These are phyloP conservation scores for Drosophila seclusa DNA, from an alignment of 2,888 invertebrate species.

Conservation along the genomic window DNA sequence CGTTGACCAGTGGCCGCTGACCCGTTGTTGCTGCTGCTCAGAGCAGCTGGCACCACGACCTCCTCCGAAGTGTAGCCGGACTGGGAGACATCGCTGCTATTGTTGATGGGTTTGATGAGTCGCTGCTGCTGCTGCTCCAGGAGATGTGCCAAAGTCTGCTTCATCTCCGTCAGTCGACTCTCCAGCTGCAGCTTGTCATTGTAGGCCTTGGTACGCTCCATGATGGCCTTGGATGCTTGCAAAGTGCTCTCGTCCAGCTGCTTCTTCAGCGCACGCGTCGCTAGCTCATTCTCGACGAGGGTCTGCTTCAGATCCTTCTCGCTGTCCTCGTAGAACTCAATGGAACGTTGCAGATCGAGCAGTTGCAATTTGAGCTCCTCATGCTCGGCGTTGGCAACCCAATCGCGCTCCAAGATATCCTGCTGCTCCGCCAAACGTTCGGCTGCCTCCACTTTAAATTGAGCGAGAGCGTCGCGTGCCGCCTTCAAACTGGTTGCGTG, in stretches of 20 bases:
- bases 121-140: conserved; percentile 59
- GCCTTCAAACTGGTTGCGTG: conserved; percentile 74
- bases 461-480: conserved; percentile 69
- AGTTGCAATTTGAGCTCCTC: conserved; percentile 86
- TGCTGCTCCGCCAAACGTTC: conserved; percentile 80
- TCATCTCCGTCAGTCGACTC: conserved; percentile 80
- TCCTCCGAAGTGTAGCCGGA: conserved; percentile 86
- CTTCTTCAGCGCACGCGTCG: conserved; percentile 87
- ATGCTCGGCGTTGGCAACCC: conserved; percentile 87
- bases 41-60: conserved; percentile 59
- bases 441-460: conserved; percentile 64
- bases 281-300: conserved; percentile 85
- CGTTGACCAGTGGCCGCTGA: conserved; percentile 56
- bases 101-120: conserved; percentile 69
- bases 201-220: conserved; percentile 90
- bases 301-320: conserved; percentile 84
- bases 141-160: conserved; percentile 57
- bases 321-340: conserved; percentile 84
- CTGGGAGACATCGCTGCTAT: conserved; percentile 79
- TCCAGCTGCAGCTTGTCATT: conserved; percentile 90
- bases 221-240: conserved; percentile 90
- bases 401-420: conserved; percentile 86
- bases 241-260: conserved; percentile 90
- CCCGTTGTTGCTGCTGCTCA: conserved; percentile 42
- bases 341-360: conserved; percentile 84